Evolutionary conservation across 2,888 invertebrate species (phyloP).

Genomic region (Epiblema foenella): DNA sequence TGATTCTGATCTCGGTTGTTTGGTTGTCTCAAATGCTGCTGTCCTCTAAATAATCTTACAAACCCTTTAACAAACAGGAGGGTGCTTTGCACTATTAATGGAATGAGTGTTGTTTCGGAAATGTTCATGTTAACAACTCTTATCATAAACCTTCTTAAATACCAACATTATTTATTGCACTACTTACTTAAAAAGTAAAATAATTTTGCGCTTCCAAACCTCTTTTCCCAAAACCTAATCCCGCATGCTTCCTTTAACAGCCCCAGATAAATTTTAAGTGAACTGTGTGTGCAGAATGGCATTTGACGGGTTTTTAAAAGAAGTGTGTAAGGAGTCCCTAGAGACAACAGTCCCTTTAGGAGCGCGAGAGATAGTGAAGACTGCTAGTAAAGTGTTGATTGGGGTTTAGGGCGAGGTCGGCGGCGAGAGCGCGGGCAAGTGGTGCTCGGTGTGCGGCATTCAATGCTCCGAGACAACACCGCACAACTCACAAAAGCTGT

Average conservation of each 20-base stretch:
- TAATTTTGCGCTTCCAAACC: conserved; percentile 49
- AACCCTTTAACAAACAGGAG: conserved; percentile 31
- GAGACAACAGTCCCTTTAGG: conserved; percentile 52
- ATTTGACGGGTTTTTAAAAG: conserved; percentile 82
- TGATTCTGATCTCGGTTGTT: neutral
- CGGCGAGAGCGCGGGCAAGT: conserved; percentile 75
- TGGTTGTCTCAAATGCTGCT: neutral
- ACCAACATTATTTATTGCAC: conserved; percentile 41
- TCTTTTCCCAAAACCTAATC: conserved; percentile 58
- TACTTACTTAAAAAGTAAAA: conserved; percentile 40
- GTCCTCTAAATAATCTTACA: neutral
- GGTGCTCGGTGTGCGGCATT: conserved; percentile 83
- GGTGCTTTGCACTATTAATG: conserved; percentile 32
- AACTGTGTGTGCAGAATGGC: conserved; percentile 83
- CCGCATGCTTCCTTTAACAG: conserved; percentile 85
- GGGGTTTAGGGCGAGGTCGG: conserved; percentile 82
- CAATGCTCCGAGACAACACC: conserved; percentile 80
- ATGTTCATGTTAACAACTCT: conserved; percentile 38
- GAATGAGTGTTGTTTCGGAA: conserved; percentile 32
- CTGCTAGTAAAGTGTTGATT: conserved; percentile 74
- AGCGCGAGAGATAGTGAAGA: conserved; percentile 46
- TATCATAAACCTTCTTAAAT: conserved; percentile 33
- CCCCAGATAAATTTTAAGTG: conserved; percentile 69
- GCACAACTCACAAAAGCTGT: conserved; percentile 83
- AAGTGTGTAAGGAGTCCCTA: conserved; percentile 77